These are phyloP conservation scores for Popillia japonica DNA, from an alignment of 1,140 invertebrate species.

Conservation along the genomic window DNA sequence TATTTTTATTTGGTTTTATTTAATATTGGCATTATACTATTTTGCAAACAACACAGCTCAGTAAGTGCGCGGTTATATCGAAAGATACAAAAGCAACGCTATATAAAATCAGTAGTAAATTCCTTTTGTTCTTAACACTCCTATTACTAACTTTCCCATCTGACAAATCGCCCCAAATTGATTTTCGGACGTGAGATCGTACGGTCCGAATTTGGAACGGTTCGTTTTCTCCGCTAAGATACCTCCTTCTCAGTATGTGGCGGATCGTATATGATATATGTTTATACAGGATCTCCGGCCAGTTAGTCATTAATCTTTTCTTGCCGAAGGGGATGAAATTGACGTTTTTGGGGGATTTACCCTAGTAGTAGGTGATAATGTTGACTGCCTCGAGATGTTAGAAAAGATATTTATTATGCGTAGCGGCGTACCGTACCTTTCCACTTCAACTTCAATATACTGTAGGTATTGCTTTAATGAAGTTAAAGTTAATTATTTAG, in stretches of 20 bases:
- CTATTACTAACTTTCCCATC: background rate
- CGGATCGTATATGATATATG: background rate
- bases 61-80: too few relatives aligned
- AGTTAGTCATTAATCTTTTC: conserved; percentile 32
- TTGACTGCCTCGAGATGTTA: background rate
- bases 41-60: too few relatives aligned
- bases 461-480: too few relatives aligned
- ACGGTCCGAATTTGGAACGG: background rate
- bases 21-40: too few relatives aligned
- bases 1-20: too few relatives aligned
- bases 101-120: too few relatives aligned
- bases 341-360: conserved; percentile 15
- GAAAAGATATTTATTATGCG: background rate
- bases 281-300: conserved; percentile 11
- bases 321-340: background rate
- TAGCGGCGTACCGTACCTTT: background rate
- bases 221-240: background rate
- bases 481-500: too few relatives aligned
- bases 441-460: too few relatives aligned
- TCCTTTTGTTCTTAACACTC: background rate
- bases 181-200: conserved; percentile 24
- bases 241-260: background rate
- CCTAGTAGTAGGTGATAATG: conserved; percentile 31
- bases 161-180: conserved; percentile 25
- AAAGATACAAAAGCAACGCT: too few relatives aligned